A percentile compares a stretch with the other conserved stretches of the same genome.
Evolutionary conservation across 2,888 invertebrate genomes (phyloP).

Genomic region (Leptopilina myrica): DNA sequence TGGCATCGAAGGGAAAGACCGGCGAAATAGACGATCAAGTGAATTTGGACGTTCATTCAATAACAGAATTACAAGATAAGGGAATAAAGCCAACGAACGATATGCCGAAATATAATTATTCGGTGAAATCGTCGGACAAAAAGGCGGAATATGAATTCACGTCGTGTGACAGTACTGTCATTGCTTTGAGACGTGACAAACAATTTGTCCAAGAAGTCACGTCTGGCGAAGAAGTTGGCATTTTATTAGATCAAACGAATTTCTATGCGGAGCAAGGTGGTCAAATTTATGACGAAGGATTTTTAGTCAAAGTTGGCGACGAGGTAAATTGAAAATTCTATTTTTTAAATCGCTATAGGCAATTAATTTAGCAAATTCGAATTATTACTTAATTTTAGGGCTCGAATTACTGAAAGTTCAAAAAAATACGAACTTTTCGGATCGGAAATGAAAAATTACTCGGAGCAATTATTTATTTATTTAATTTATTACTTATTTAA

Average conservation of each 20-base stretch:
- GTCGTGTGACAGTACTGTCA: constrained; percentile 85
- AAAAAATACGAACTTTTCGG: no score
- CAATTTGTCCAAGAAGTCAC: constrained; percentile 89
- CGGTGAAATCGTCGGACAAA: constrained; percentile 80
- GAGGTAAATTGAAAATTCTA: constrained; percentile 77
- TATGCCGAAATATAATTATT: constrained; percentile 93
- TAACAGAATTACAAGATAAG: constrained; percentile 90
- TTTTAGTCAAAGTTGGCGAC: constrained; percentile 88
- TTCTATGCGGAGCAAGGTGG: constrained; percentile 99
- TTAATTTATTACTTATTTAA: no score
- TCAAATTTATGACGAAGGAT: constrained; percentile 98
- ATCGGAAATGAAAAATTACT: no score
- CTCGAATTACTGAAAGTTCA: no score
- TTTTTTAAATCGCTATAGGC: no score
- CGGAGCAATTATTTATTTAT: no score
- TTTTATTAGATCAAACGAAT: constrained; percentile 93
- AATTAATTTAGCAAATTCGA: neutral
- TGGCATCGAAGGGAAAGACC: constrained; percentile 92
- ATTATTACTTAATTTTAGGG: no score
- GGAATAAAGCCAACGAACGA: constrained; percentile 92
- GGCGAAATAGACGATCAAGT: constrained; percentile 89
- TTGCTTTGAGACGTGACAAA: constrained; percentile 89
- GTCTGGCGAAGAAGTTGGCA: constrained; percentile 93
- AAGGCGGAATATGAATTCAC: constrained; percentile 88
- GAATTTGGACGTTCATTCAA: constrained; percentile 95